Evolutionary conservation across 2,113 vertebrate genomes (phyloP).

Genomic region (Prionailurus viverrinus): DNA sequence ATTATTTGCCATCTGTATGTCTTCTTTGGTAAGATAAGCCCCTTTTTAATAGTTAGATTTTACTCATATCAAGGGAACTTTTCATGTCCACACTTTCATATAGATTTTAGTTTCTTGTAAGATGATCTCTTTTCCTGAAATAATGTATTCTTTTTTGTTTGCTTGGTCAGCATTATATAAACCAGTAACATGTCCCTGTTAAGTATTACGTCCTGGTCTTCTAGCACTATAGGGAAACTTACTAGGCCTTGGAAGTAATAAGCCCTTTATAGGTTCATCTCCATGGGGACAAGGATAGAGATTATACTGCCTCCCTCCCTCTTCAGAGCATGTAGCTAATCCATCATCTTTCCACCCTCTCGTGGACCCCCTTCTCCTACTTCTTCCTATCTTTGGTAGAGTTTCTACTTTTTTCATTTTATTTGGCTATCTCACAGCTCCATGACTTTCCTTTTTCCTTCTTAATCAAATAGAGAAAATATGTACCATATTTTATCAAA

Average conservation of each 20-base stretch:
- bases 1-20: neutral
- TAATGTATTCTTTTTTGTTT: neutral
- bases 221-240: neutral
- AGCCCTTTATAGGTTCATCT: slow-evolving; percentile 7
- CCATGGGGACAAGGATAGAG: neutral
- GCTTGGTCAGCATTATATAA: slow-evolving; percentile 27
- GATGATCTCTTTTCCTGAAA: slow-evolving; percentile 33
- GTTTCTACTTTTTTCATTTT: slow-evolving; percentile 10
- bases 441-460: neutral
- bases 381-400: neutral
- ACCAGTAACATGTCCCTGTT: neutral
- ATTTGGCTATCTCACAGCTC: neutral
- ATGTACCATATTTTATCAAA: slow-evolving; percentile 1
- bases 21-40: neutral
- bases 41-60: neutral
- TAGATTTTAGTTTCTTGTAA: slow-evolving; percentile 51
- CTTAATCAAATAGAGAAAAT: slow-evolving; percentile 50
- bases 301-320: neutral
- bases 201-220: slow-evolving; percentile 18
- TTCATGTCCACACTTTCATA: neutral
- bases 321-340: neutral
- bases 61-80: neutral
- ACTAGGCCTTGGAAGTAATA: neutral
- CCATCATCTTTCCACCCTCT: neutral
- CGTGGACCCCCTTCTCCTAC: neutral